Base-by-base conservation (phyloP, 2,888 invertebrate genomes). In the Drymonia ruficornis region DNA sequence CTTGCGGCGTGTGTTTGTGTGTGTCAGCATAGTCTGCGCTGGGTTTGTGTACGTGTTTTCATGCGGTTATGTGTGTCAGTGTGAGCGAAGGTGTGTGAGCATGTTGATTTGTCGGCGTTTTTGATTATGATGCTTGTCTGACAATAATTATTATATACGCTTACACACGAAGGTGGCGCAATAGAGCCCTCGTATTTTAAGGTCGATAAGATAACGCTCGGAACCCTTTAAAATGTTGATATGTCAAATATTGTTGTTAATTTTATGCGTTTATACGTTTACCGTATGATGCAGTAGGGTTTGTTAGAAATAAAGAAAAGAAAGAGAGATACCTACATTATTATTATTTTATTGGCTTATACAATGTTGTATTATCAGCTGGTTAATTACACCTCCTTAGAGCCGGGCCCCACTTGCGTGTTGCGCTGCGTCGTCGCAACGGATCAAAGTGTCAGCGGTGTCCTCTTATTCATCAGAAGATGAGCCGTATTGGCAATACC, bases 61-160 rank as follows among this genome's bases (percentile, higher is more conserved):
- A 53, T 46, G 59, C 40, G 46, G 43, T 50, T 44, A 53, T 49
- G 28, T 45, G 11, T 45, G 19, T 40, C 54, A 60, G 45, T 58
- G 47, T 13, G 45, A 57, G 46, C 16, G 31, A 38, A 31, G 43
- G 19, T 55, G 58, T 53, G 57, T 48, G 50, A 29, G 63, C 76
- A 78, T 78, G 80, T 76, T 75, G n/a, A n/a, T n/a, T n/a, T 76
- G 89, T 87, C 91, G 91, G 90, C 85, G 76, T 89, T 89, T 91
- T 91, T 88, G 86, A 89, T 76, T 81, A 70, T 82, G 77, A 80
- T 80, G 84, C 83, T 85, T 86, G 85, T 86, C 88, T 88, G 86
- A 86, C 83, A 85, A 87, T 91, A 91, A 92, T 92, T 90, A 88
- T 86, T 87, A 85, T 90, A 91, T 91, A 89, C 84, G 70, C 86